phyloP scores from a whole-genome alignment of 2,797 vertebrate species.

The Molothrus ater region DNA sequence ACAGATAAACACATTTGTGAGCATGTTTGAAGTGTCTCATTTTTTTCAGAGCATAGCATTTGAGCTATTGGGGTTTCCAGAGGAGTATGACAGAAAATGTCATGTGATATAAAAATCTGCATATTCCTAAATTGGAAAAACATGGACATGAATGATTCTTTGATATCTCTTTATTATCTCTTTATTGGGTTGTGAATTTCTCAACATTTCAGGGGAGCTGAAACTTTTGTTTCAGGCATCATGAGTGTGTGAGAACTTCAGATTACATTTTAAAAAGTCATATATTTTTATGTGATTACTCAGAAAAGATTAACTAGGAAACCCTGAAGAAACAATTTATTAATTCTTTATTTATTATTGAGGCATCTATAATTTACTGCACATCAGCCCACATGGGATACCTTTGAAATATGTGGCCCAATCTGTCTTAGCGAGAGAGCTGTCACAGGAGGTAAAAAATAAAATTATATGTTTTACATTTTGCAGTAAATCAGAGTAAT shows the following conservation, averaged over 20 bases:
- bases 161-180: neutral
- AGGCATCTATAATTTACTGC: neutral
- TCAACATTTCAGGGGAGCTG: neutral
- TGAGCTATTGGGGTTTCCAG: neutral
- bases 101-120: neutral
- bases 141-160: neutral
- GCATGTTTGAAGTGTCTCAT: neutral
- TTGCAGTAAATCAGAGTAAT: neutral
- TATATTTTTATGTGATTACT: neutral
- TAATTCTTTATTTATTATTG: neutral
- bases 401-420: neutral
- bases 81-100: neutral
- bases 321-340: neutral
- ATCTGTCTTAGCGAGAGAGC: neutral
- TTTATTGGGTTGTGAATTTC: neutral
- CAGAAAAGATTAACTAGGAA: neutral
- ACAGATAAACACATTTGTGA: neutral
- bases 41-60: neutral
- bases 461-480: neutral
- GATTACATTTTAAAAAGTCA: neutral
- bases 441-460: neutral
- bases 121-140: neutral
- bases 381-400: neutral
- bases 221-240: neutral
- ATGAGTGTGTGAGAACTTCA: neutral